Base-by-base conservation (phyloP, 2,113 vertebrate species). In the Rhodinocichla rosea region DNA sequence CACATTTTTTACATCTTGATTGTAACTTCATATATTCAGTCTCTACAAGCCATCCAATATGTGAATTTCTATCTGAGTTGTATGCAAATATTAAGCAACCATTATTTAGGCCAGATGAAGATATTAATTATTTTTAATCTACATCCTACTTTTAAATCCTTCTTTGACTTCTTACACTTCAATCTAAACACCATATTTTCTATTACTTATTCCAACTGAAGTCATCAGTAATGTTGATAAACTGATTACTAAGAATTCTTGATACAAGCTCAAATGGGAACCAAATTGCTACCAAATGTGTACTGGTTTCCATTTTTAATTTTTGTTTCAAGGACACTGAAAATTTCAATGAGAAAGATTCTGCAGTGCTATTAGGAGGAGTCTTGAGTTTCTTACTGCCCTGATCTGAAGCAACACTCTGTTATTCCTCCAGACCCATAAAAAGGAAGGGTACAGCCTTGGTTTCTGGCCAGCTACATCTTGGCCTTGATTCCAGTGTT, bases 211-310 rank as follows among this genome's bases (percentile, higher is more conserved):
- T 96, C 74, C 40, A 32, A 69, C 74, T 94, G 88, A 95, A 91
- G 52, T 52, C 11, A 97, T 95, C 93, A 95, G 92, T 93, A 85
- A 95, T 87, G 80, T 93, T 92, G 92, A 97, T 88, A 94, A 71
- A 96, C 86, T 89, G 90, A 97, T 94, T 95, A 97, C 96, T 83
- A 97, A 91, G 77, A 90, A 75, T 93, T 87, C 71, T 96, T 96
- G 96, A 98, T 97, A 97, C 97, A 97, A 98, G 90, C 85, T 97
- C 92, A 97, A 80, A 90, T 68, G 70, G 95, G 76, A 97, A 96
- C 75, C 53, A 98, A 94, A 98, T 96, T 96, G 79, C 89, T 97
- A 96, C 95, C 97, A 97, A 98, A 97, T 97, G 94, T 85, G 81
- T 76, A 80, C 89, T 95, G 90, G 90, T 93, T 97, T 96, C 83